phyloP scores from a whole-genome alignment of 2,888 invertebrate genomes.

The Galeopsomyia nigrocyanea region DNA sequence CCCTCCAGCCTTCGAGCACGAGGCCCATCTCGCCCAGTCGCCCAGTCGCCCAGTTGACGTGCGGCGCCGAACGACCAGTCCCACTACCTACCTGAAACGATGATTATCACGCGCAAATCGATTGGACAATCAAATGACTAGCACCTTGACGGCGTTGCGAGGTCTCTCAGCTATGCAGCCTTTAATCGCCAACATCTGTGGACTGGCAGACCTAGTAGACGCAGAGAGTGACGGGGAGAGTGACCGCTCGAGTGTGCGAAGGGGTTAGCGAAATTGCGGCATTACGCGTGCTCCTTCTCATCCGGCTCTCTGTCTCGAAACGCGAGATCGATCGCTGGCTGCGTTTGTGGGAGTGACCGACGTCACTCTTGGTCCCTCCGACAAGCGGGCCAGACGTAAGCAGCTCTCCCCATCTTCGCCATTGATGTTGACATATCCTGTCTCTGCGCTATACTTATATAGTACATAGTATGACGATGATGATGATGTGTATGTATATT shows the following conservation, averaged over 20 bases:
- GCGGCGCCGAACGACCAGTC: background rate
- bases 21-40: background rate
- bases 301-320: conserved; percentile 46
- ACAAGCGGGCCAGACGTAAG: conserved; percentile 63
- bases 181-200: conserved; percentile 12
- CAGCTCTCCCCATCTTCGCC: conserved; percentile 51
- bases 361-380: conserved; percentile 68
- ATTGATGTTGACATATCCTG: conserved; percentile 3
- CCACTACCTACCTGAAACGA: too few relatives aligned
- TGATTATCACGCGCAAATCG: conserved; percentile 1
- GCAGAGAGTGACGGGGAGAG: conserved; percentile 57
- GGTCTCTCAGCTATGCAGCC: too few relatives aligned
- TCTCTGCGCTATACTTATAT: conserved; percentile 42
- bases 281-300: conserved; percentile 56
- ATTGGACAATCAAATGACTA: conserved; percentile 57
- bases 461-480: conserved; percentile 19
- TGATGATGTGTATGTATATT: conserved; percentile 20
- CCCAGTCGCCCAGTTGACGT: background rate
- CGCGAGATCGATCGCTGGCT: conserved; percentile 53
- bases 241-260: conserved; percentile 51
- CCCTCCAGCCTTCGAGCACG: conserved; percentile 3
- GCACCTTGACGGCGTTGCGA: conserved; percentile 24
- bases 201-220: conserved; percentile 33
- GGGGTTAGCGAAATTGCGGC: conserved; percentile 60
- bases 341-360: conserved; percentile 68